Base-by-base conservation (phyloP, 2,797 vertebrate genomes). In the Brotula barbata region DNA sequence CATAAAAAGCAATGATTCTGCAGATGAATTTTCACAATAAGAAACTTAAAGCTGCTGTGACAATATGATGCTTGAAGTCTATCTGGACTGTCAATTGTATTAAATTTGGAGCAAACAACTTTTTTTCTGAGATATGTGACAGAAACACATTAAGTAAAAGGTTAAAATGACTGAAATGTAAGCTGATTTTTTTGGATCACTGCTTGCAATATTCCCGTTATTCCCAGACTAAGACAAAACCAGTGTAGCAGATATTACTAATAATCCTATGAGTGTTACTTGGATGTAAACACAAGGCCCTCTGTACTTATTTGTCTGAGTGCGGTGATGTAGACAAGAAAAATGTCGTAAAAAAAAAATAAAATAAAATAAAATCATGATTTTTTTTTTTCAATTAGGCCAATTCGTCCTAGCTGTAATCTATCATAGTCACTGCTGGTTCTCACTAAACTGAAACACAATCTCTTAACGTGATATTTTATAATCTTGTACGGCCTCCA, bases 321-420 rank as follows among this genome's bases (percentile, higher is more conserved):
- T 70, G 77, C 72, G 28, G 46, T 67, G 71, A 64, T n/a, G 67
- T 63, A 53, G 82, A 70, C 65, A 58, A 72, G 73, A 77, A 83
- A 83, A 84, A 87, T 51, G 70, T 39, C n/a, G 4, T 6, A 14
- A 43, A 65, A 69, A 33, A 33, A 33, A 11, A 33, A 8, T 60
- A 73, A 75, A n/a, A n/a, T n/a, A n/a, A n/a, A n/a, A n/a, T n/a
- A n/a, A 71, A 73, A 85, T 73, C 47, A 66, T 36, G 78, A 85
- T 78, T 84, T 85, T 88, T 68, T n/a, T n/a, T 72, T 86, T 87
- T 88, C 81, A 79, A 80, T 85, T 77, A 84, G 50, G 65, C 65
- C 58, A 13, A 66, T 60, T 76, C 73, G 21, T 73, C 49, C 67
- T 59, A 0, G 43, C 72, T 51, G 75, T 61, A 75, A 88, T 85